phyloP scores from a whole-genome alignment of 1,140 invertebrate genomes.

The Luehdorfia chinensis region DNA sequence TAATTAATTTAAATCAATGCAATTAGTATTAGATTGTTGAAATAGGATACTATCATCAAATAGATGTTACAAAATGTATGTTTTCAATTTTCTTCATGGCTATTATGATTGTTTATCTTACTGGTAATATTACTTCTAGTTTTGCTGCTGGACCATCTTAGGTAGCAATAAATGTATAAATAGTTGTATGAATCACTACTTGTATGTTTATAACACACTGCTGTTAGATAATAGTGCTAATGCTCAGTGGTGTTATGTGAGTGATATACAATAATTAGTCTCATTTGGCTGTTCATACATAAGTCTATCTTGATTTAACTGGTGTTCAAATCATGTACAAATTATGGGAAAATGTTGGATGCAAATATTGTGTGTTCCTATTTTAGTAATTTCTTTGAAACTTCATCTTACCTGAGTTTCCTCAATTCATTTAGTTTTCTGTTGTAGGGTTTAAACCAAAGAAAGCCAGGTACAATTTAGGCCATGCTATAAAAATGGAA shows the following conservation, averaged over 20 bases:
- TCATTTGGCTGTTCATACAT: too few species aligned
- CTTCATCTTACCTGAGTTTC: background rate
- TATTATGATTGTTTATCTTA: too few species aligned
- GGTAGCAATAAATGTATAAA: background rate
- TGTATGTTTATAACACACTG: conserved; percentile 24
- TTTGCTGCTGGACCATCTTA: background rate
- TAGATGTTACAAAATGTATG: too few species aligned
- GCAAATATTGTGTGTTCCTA: conserved; percentile 47
- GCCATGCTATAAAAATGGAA: conserved; percentile 70
- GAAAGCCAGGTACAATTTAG: conserved; percentile 60
- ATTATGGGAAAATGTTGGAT: conserved; percentile 52
- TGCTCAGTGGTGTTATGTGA: conserved; percentile 35
- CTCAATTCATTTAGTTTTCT: conserved; percentile 24
- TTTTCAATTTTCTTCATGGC: too few species aligned
- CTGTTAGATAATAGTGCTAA: conserved; percentile 50
- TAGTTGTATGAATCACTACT: conserved; percentile 32
- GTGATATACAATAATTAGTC: conserved; percentile 45
- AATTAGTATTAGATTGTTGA: too few species aligned
- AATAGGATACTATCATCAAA: too few species aligned
- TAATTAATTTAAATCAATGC: too few species aligned
- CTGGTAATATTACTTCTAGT: too few species aligned
- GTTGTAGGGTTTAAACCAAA: conserved; percentile 57
- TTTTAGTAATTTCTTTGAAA: conserved; percentile 16
- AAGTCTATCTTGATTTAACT: too few species aligned
- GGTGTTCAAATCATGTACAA: conserved; percentile 58